Evolutionary conservation across 2,888 invertebrate genomes (phyloP), one percentile per base, ranked within the genome.

Genomic region (Conomelus anceps): DNA sequence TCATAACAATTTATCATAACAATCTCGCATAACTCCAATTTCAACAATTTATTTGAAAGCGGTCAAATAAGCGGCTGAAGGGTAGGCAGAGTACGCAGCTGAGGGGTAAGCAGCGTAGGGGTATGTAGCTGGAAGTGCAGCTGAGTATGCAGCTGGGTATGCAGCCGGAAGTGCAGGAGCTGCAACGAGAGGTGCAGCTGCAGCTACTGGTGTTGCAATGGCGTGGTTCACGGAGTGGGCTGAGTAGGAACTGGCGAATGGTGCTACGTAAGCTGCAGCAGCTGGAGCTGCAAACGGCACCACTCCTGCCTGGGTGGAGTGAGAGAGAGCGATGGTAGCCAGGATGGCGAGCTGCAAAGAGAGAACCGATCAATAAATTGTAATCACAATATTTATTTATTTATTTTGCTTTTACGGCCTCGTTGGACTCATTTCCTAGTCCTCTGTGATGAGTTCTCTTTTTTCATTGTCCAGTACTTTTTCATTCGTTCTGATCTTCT

Each of bases 211-310:
- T 22, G 86, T 24, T 22, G 86, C 86, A 23, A 86, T 29, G 11
- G 86, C 86, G 24, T 86, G 86, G 26, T 86, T 86, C 0, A 86
- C 86, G 6, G 86, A 11, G 29, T 86, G 86, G 11, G 86, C 86
- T 17, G 86, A 26, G 86, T 86, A 86, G 86, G 86, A 86, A 23
- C 86, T 86, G 24, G 86, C 86, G n/a, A 86, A 86, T 4, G 86
- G 86, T 11, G 86, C 86, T 11, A 86, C 86, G 26, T 26, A 86
- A 13, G 86, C 22, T 0, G 86, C 86, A 6, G 29, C 86, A 11
- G 24, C 86, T 22, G 86, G 86, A 22, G 24, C 85, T 22, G 24
- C 85, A 85, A 85, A 85, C 1, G 85, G 85, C 4, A 86, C 86
- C 11, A 86, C 86, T 0, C 86, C 86, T 11, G 11, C 86, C 1